Conservation (phyloP, 92 coral and sea anemone species). For the Pocillopora meandrina region DNA sequence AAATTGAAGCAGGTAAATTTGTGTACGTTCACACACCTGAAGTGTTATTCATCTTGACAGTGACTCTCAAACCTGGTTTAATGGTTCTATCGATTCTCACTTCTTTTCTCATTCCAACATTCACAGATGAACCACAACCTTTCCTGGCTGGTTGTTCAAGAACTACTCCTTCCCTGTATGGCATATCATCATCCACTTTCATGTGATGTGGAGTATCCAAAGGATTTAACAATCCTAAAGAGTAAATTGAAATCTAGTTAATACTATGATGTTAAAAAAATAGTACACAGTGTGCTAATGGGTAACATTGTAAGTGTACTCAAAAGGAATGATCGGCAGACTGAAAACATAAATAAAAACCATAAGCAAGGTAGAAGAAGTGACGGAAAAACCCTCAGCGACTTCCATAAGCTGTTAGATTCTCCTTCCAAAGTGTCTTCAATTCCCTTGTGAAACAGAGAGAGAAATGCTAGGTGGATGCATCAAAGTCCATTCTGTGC, state of each 20-base stretch:
- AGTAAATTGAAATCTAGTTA: not conserved
- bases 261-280: too few relatives aligned
- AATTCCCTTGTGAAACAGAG: too few relatives aligned
- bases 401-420: too few relatives aligned
- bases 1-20: not conserved
- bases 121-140: slow-evolving; percentile 85
- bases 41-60: slow-evolving; percentile 74
- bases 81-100: slow-evolving; percentile 88
- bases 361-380: too few relatives aligned
- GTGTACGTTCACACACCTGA: not conserved
- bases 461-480: too few relatives aligned
- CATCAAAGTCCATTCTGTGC: too few relatives aligned
- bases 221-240: slow-evolving; percentile 87
- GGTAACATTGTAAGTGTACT: too few relatives aligned
- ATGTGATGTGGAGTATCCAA: slow-evolving; percentile 98
- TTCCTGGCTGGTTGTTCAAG: slow-evolving; percentile 82
- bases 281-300: too few relatives aligned
- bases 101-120: slow-evolving; percentile 92
- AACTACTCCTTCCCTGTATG: slow-evolving; percentile 93
- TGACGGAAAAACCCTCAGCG: too few relatives aligned
- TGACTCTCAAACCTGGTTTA: slow-evolving; percentile 91
- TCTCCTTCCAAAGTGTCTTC: too few relatives aligned
- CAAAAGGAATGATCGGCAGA: too few relatives aligned
- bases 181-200: slow-evolving; percentile 81
- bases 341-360: too few relatives aligned